Percentiles rank a stretch among this genome's conserved stretches.
Conservation (phyloP, 1,140 invertebrate species). For the Zaprionus capensis region DNA sequence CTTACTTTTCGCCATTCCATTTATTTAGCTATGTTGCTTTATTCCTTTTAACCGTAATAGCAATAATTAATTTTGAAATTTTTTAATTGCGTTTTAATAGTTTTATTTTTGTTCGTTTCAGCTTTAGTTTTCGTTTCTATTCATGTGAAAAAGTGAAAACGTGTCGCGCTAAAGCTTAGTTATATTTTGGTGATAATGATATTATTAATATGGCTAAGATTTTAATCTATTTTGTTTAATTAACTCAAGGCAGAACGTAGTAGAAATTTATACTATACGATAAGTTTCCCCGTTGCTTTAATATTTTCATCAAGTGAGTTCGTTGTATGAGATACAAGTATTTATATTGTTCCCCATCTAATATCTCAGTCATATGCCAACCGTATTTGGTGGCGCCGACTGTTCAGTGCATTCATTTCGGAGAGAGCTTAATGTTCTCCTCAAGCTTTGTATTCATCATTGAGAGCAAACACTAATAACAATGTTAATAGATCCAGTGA, state of each 20-base stretch:
- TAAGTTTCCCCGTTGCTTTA: too few relatives aligned
- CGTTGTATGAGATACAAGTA: conserved; percentile 14
- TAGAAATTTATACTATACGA: neutral
- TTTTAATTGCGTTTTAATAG: conserved; percentile 78
- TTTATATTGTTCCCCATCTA: conserved; percentile 14
- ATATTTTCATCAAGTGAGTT: conserved; percentile 24
- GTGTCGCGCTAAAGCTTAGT: conserved; percentile 65
- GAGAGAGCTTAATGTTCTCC: conserved; percentile 43
- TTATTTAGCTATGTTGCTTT: conserved; percentile 31
- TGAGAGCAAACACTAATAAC: conserved; percentile 10
- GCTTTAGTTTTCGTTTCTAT: conserved; percentile 36
- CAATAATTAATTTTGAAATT: conserved; percentile 52
- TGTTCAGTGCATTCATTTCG: conserved; percentile 53
- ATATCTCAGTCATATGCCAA: conserved; percentile 8
- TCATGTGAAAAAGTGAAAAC: conserved; percentile 71
- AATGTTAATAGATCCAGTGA: conserved; percentile 33
- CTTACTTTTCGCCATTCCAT: conserved; percentile 46
- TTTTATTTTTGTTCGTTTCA: conserved; percentile 50
- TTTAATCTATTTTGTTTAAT: conserved; percentile 2
- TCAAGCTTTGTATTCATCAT: conserved; percentile 55
- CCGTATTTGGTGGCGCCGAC: conserved; percentile 26
- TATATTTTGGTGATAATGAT: conserved; percentile 67
- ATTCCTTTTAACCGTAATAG: conserved; percentile 32
- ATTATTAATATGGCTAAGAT: conserved; percentile 48
- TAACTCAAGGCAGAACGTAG: neutral